phyloP scores from a whole-genome alignment of 2,888 invertebrate genomes.

The Hirtodrosophila trivittata region DNA sequence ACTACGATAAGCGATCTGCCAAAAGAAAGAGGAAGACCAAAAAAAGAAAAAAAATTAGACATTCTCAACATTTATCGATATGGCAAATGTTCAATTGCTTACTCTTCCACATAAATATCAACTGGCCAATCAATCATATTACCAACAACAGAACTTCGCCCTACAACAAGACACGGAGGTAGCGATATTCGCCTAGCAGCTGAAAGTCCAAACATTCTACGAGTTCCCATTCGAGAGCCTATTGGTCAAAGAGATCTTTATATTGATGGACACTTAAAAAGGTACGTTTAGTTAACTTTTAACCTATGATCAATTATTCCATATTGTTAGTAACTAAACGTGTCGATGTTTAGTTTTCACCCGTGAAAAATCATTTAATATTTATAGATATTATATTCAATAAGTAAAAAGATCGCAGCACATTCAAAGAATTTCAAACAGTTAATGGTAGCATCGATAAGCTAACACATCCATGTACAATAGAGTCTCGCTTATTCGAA shows the following conservation, averaged over 20 bases:
- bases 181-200: slow-evolving; percentile 46
- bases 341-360: too few relatives aligned
- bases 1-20: slow-evolving; percentile 75
- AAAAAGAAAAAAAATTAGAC: slow-evolving; percentile 11
- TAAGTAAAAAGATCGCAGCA: too few relatives aligned
- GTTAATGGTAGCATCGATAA: too few relatives aligned
- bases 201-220: slow-evolving; percentile 19
- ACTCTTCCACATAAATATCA: slow-evolving; percentile 34
- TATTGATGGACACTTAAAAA: slow-evolving; percentile 31
- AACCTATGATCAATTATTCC: slow-evolving; percentile 1
- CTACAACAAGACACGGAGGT: slow-evolving; percentile 26
- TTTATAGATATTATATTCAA: too few relatives aligned
- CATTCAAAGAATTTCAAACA: too few relatives aligned
- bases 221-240: slow-evolving; percentile 1
- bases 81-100: slow-evolving; percentile 34
- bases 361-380: too few relatives aligned
- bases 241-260: slow-evolving; percentile 5
- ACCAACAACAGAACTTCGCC: slow-evolving; percentile 18
- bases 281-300: slow-evolving; percentile 20
- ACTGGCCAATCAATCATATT: slow-evolving; percentile 27
- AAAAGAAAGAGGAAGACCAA: slow-evolving; percentile 45
- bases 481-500: too few relatives aligned
- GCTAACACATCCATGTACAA: too few relatives aligned
- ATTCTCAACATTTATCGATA: slow-evolving; percentile 38
- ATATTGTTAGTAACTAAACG: too few relatives aligned